Base-by-base conservation (phyloP, 2,888 invertebrate species). In the Doris montereyensis region DNA sequence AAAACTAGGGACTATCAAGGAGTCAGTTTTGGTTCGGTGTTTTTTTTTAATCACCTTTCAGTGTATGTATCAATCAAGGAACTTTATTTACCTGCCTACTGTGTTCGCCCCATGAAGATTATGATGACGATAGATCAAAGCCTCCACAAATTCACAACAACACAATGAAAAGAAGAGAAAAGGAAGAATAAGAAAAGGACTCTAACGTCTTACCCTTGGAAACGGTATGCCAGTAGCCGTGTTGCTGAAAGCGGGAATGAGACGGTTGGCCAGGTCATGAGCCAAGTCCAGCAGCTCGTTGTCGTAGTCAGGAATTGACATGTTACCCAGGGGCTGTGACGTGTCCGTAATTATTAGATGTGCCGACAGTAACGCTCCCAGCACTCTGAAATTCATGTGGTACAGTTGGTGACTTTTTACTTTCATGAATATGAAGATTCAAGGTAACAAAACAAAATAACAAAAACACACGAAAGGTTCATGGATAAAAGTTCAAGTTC, bases 281-380 rank as follows among this genome's bases (percentile, higher is more conserved):
- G 94, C 94, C 85, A 94, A 85, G 73, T 92, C 89, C 8, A 94
- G 89, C 24, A 94, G 89, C 85, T 94, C 93, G 72, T 92, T 92
- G 81, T 93, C 91, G 88, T 94, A 94, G 85, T 92, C 92, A 35
- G 92, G 91, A 52, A 93, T 92, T 13, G 75, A 78, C 79, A 91
- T 85, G 67, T 89, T 84, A 32, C 94, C 94, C 89, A 94, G 93
- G 32, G 93, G 92, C 85, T 93, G 90, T n/a, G 90, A 86, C 8
- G 91, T 89, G 85, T 94, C 94, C 21, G 89, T 92, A 79, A 94
- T 93, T 60, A 94, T 90, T 82, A 94, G 89, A 88, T 94, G 94
- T 52, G 94, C 93, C n/a, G 94, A 94, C 68, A 94, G 87, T 35
- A 94, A 89, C 10, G 93, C 93, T 70, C 94, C 94, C 57, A 94